Evolutionary conservation across 2,113 vertebrate genomes (phyloP).

Genomic region (Amblyornis subalaris): DNA sequence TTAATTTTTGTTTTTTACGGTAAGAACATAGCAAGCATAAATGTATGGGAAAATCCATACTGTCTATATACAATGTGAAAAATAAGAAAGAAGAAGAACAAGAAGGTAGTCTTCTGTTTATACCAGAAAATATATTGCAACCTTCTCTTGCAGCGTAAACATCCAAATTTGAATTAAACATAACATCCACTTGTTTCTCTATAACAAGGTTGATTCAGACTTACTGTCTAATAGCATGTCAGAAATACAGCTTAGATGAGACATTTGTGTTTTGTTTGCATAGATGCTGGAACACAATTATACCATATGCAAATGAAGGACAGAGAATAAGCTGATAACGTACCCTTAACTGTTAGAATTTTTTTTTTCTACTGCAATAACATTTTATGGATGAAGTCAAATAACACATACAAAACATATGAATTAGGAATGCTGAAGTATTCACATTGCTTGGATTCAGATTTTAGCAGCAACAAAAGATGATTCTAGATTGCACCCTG

Average conservation of each 20-base stretch:
- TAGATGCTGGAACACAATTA: background rate
- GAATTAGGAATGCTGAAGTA: background rate
- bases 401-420: background rate
- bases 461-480: background rate
- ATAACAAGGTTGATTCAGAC: background rate
- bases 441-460: background rate
- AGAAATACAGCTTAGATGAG: background rate
- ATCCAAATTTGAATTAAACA: background rate
- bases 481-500: background rate
- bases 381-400: background rate
- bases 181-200: background rate
- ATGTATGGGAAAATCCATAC: background rate
- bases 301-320: background rate
- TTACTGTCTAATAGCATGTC: background rate
- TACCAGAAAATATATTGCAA: background rate
- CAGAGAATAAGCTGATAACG: background rate
- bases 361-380: background rate
- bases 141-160: background rate
- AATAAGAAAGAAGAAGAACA: background rate
- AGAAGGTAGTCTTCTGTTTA: background rate
- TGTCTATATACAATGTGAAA: background rate
- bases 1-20: background rate
- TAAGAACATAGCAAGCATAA: background rate
- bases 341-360: background rate
- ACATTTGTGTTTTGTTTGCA: background rate